Evolutionary conservation across 2,888 invertebrate species (phyloP).

Genomic region (Melieria crassipennis): DNA sequence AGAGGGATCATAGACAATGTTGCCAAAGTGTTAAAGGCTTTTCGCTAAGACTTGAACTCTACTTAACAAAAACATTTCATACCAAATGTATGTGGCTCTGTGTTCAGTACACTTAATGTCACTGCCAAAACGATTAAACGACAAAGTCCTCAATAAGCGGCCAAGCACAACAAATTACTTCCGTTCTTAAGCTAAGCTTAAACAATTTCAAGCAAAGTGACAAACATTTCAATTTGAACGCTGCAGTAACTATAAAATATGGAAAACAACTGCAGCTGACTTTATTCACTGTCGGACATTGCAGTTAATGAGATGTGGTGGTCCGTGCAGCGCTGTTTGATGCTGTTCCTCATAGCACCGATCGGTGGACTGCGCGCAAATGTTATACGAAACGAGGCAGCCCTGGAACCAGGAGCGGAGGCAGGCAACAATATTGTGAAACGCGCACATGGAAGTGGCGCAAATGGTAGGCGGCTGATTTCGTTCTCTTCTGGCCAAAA

Average conservation of each 20-base stretch:
- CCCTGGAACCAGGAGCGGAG: not conserved
- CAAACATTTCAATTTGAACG: not conserved
- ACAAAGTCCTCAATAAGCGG: slow-evolving; percentile 48
- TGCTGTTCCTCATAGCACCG: not conserved
- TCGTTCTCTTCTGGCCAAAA: not conserved
- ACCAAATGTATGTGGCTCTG: not conserved
- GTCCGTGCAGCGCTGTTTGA: not conserved
- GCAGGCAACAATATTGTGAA: not conserved
- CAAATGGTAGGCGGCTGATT: slow-evolving; percentile 45
- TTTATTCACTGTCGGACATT: not conserved
- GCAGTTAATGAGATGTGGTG: too few relatives aligned
- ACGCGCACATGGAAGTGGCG: not conserved
- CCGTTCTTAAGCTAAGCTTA: slow-evolving; percentile 40
- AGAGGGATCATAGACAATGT: too few relatives aligned
- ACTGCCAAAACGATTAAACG: slow-evolving; percentile 29
- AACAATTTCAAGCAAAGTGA: not conserved
- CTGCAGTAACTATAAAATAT: too few relatives aligned
- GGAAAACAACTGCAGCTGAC: not conserved
- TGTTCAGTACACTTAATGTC: slow-evolving; percentile 16
- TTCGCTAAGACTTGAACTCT: too few relatives aligned
- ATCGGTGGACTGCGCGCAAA: not conserved
- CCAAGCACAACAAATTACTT: slow-evolving; percentile 49
- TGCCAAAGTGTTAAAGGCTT: too few relatives aligned
- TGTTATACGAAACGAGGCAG: not conserved
- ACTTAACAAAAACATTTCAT: not conserved